phyloP scores from a whole-genome alignment of 2,888 invertebrate species.

The Callosobruchus maculatus region DNA sequence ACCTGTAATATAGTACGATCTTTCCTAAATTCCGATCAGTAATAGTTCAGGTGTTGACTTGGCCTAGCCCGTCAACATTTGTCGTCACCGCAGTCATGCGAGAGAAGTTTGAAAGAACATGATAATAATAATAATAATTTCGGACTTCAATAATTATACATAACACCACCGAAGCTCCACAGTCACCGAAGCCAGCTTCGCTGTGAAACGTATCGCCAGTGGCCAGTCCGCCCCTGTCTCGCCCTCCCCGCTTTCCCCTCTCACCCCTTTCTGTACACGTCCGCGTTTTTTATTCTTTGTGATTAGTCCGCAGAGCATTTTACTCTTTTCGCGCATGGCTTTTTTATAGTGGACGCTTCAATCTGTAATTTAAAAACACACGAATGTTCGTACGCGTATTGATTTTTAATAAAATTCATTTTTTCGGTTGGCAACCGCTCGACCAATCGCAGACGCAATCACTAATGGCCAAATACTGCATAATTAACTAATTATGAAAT shows the following conservation, averaged over 20 bases:
- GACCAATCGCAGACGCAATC: conserved; percentile 48
- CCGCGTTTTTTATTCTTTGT: conserved; percentile 50
- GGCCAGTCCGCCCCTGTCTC: conserved; percentile 15
- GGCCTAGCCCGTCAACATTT: too few species aligned
- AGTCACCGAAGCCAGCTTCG: too few species aligned
- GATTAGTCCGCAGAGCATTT: conserved; percentile 50
- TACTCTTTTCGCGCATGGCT: conserved; percentile 52
- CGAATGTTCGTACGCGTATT: conserved; percentile 46
- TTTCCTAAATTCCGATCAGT: too few species aligned
- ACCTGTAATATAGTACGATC: too few species aligned
- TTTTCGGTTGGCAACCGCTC: conserved; percentile 50
- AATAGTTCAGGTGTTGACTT: too few species aligned
- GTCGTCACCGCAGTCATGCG: too few species aligned
- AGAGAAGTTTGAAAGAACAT: too few species aligned
- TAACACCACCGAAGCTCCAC: too few species aligned
- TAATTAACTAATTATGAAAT: conserved; percentile 50
- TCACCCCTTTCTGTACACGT: conserved; percentile 37
- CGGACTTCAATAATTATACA: too few species aligned
- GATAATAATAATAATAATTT: too few species aligned
- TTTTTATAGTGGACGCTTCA: conserved; percentile 49
- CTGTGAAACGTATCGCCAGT: background rate
- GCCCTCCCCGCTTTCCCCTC: conserved; percentile 26
- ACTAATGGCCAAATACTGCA: conserved; percentile 48
- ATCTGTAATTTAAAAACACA: conserved; percentile 52
- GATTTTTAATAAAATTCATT: conserved; percentile 53